Conservation (phyloP, 2,888 invertebrate genomes). For the Tinea pellionella region DNA sequence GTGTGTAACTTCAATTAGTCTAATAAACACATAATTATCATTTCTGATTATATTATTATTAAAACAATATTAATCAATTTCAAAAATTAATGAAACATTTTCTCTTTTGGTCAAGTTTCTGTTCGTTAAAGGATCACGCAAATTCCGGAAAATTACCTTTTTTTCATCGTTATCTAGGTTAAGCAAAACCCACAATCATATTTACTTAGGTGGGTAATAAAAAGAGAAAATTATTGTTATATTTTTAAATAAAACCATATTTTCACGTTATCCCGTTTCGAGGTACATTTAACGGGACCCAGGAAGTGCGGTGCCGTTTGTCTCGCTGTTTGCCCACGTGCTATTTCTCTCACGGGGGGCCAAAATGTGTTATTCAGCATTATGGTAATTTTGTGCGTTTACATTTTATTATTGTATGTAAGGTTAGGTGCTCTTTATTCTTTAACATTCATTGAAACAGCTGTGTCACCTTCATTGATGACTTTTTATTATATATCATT, state of each 20-base stretch:
- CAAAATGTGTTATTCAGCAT: conserved; percentile 42
- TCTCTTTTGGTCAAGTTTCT: no score
- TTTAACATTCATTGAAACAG: not conserved
- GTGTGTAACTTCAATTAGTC: no score
- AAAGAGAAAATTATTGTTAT: not conserved
- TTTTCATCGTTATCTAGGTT: not conserved
- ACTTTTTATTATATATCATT: not conserved
- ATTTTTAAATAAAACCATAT: conserved; percentile 7
- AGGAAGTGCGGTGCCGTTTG: conserved; percentile 19
- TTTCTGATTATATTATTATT: no score
- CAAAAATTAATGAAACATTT: no score
- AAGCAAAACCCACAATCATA: not conserved
- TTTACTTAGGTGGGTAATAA: not conserved
- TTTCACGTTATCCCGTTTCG: not conserved
- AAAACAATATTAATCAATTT: no score
- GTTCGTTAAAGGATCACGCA: no score
- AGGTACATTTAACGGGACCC: conserved; percentile 8
- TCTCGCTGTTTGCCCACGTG: conserved; percentile 53
- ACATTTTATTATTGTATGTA: conserved; percentile 17
- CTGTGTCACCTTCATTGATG: not conserved
- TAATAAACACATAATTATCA: no score
- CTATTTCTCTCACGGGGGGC: conserved; percentile 39
- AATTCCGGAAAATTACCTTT: no score
- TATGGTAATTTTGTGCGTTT: conserved; percentile 54
- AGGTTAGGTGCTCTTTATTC: not conserved